Base-by-base conservation (phyloP, 2,797 vertebrate genomes). In the Takifugu ocellatus region DNA sequence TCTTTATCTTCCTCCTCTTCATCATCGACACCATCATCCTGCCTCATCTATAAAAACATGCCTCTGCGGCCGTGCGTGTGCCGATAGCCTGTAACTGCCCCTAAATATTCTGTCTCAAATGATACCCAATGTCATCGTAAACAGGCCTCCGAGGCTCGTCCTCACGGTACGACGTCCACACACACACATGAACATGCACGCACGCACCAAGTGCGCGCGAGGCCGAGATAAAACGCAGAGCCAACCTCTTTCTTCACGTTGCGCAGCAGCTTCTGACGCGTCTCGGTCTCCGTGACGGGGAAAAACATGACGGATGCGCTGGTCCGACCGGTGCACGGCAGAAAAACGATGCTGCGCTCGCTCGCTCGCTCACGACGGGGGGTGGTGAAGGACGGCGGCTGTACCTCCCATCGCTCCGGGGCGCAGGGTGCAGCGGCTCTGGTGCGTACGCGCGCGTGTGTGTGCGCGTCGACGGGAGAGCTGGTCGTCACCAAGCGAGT, bases 211-310 rank as follows among this genome's bases (percentile, higher is more conserved):
- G 53, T 25, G 17, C 26, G 48, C 11, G n/a, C 3, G 33, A 50
- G 49, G 17, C 29, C 50, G 4, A 25, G 29, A 56, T 1, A 54
- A 54, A 67, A 72, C 69, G 16, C 52, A 60, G 21, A 21, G 88
- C 93, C 70, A 73, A 96, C 96, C 95, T 98, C 96, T 89, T 98
- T 98, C 90, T 98, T 98, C 72, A 97, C 95, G 63, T 91, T 96
- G 88, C 95, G 94, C 90, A 97, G 92, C 89, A 98, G 83, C 83
- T 92, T 93, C 93, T 97, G 96, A 57, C 96, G 93, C 77, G 93
- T 96, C 91, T 98, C 96, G 59, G 92, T 91, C 82, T 97, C 96
- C 96, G 89, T 68, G 70, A 90, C 68, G 43, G 48, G 63, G 81
- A 77, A 87, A 86, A 89, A 85, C 79, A 85, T 66, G 31, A 63